These are phyloP conservation scores for Cheirogaleus major DNA, from an alignment of 2,797 vertebrate species.

Conservation along the genomic window DNA sequence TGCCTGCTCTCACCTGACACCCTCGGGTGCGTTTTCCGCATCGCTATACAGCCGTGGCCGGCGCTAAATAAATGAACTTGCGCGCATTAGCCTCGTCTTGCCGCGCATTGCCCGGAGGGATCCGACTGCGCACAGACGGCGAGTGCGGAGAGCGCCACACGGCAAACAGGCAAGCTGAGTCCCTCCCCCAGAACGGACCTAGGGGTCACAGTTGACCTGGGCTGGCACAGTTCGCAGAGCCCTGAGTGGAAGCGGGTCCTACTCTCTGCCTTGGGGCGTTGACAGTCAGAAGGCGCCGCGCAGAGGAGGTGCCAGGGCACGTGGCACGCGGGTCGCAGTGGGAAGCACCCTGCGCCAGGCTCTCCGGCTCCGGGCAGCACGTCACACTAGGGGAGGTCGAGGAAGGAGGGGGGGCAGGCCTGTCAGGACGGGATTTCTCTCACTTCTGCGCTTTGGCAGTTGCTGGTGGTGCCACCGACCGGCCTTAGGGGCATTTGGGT, in stretches of 20 bases:
- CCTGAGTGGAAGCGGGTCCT: neutral
- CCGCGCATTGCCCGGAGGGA: neutral
- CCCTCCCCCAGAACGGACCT: neutral
- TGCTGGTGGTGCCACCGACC: no score
- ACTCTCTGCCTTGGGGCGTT: no score
- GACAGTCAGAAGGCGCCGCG: no score
- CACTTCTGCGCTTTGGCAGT: no score
- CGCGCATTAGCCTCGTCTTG: neutral
- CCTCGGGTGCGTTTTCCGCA: fast-evolving
- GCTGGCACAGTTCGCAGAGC: neutral
- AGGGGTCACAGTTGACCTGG: fast-evolving
- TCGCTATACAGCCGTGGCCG: fast-evolving
- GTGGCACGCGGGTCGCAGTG: no score
- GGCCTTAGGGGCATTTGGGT: fast-evolving
- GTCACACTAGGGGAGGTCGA: no score
- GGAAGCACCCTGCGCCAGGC: no score
- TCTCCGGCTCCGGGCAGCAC: no score
- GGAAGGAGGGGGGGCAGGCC: no score
- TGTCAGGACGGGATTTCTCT: neutral
- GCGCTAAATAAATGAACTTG: neutral
- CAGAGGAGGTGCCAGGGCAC: no score
- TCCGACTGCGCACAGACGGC: neutral
- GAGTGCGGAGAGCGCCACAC: neutral
- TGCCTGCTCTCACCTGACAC: fast-evolving
- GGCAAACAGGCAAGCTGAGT: no score